Evolutionary conservation across 2,113 vertebrate genomes (phyloP).

Genomic region (Dipodomys ordii): DNA sequence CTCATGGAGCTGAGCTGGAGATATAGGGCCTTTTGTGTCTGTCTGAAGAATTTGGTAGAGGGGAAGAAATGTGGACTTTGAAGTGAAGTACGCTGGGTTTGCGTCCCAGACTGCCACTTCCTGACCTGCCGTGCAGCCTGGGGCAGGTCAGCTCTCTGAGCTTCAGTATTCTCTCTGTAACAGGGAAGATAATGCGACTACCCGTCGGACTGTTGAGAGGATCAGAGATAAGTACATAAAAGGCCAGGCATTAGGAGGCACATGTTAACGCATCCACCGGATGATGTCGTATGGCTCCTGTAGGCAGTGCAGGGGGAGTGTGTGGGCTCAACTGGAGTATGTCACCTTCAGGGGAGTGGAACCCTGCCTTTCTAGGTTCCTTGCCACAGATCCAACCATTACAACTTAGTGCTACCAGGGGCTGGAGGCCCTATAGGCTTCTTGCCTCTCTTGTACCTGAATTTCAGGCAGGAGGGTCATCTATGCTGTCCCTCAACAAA

Average conservation of each 20-base stretch:
- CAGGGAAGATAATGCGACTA: not conserved
- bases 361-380: not conserved
- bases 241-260: conserved; percentile 22
- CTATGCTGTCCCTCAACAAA: not conserved
- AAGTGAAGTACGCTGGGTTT: not conserved
- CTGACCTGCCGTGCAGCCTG: not conserved
- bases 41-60: conserved; percentile 28
- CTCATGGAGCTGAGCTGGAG: not conserved
- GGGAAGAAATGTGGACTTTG: not conserved
- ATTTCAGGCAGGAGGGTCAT: not conserved
- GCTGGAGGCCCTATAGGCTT: not conserved
- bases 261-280: not conserved
- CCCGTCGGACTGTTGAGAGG: conserved; percentile 3
- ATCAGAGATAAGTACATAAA: conserved; percentile 28
- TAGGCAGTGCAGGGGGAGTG: not conserved
- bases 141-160: conserved; percentile 31
- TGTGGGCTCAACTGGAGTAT: not conserved
- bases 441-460: not conserved
- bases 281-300: not conserved
- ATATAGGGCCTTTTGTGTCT: not conserved
- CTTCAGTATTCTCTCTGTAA: not conserved
- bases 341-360: not conserved
- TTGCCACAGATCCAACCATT: not conserved
- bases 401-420: not conserved
- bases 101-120: not conserved